These are phyloP conservation scores for Paramormyrops kingsleyae DNA, from an alignment of 2,113 vertebrate species.

Conservation along the genomic window DNA sequence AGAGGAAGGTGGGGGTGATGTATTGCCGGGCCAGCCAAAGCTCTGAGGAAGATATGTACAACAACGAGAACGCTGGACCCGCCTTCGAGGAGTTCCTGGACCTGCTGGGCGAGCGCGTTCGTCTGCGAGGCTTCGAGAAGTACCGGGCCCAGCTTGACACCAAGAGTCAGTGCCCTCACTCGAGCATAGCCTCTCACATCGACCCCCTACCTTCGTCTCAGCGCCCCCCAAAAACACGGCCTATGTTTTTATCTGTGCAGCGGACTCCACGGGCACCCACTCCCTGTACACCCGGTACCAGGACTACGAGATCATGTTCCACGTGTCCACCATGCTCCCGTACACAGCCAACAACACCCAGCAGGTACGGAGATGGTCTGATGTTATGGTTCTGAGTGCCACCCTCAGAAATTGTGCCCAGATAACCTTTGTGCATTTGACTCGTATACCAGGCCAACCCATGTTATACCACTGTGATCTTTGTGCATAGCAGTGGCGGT, in stretches of 20 bases:
- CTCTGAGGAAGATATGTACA: conserved; percentile 90
- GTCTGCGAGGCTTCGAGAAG: conserved; percentile 79
- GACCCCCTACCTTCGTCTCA: not conserved
- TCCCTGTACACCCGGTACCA: conserved; percentile 87
- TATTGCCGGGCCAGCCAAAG: conserved; percentile 77
- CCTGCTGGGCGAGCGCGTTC: conserved; percentile 73
- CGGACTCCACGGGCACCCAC: conserved; percentile 72
- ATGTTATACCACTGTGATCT: no score
- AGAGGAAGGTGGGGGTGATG: conserved; percentile 82
- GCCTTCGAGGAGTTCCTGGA: conserved; percentile 79
- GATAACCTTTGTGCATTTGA: not conserved
- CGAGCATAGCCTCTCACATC: conserved; percentile 8
- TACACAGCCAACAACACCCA: conserved; percentile 78
- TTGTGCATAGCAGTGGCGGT: not conserved
- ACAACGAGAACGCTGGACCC: conserved; percentile 73
- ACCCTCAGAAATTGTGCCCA: not conserved
- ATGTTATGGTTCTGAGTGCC: not conserved
- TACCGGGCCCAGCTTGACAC: conserved; percentile 86
- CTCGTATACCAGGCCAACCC: no score
- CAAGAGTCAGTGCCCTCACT: conserved; percentile 70
- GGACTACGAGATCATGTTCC: conserved; percentile 91
- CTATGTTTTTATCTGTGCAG: conserved; percentile 37
- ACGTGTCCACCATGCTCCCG: conserved; percentile 83
- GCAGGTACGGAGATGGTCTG: conserved; percentile 48
- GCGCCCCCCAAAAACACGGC: not conserved